Evolutionary conservation across 2,113 vertebrate species (phyloP).

Genomic region (Corythoichthys haematopterus): DNA sequence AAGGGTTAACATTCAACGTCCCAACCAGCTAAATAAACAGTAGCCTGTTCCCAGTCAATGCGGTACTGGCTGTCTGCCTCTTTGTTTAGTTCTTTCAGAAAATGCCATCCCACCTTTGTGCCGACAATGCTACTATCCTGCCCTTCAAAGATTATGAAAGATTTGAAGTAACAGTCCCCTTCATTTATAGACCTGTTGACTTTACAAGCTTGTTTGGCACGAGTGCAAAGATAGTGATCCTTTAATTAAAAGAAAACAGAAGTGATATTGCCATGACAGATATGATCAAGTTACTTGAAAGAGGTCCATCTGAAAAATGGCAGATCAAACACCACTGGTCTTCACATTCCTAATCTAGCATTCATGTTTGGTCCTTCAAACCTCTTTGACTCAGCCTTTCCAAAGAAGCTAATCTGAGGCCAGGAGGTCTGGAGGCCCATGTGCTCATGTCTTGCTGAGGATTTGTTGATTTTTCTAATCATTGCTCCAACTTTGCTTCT

Average conservation of each 20-base stretch:
- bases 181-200: slow-evolving; percentile 1
- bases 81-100: not conserved
- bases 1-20: no score
- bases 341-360: not conserved
- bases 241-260: slow-evolving; percentile 79
- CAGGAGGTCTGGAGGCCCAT: slow-evolving; percentile 57
- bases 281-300: slow-evolving; percentile 64
- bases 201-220: slow-evolving; percentile 67
- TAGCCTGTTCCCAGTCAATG: not conserved
- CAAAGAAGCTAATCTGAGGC: slow-evolving; percentile 61
- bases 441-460: slow-evolving; percentile 70
- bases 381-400: slow-evolving; percentile 69
- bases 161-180: not conserved
- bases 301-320: slow-evolving; percentile 47
- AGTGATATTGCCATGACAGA: slow-evolving; percentile 74
- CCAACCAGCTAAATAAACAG: not conserved
- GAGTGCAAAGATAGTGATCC: slow-evolving; percentile 64
- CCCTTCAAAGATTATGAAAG: not conserved
- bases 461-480: slow-evolving; percentile 75
- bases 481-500: slow-evolving; percentile 57
- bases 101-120: not conserved
- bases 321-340: slow-evolving; percentile 68
- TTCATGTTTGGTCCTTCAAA: slow-evolving; percentile 46
- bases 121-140: not conserved
- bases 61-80: not conserved